Evolutionary conservation across 1,140 invertebrate species (phyloP).

Genomic region (Lucilia sericata): DNA sequence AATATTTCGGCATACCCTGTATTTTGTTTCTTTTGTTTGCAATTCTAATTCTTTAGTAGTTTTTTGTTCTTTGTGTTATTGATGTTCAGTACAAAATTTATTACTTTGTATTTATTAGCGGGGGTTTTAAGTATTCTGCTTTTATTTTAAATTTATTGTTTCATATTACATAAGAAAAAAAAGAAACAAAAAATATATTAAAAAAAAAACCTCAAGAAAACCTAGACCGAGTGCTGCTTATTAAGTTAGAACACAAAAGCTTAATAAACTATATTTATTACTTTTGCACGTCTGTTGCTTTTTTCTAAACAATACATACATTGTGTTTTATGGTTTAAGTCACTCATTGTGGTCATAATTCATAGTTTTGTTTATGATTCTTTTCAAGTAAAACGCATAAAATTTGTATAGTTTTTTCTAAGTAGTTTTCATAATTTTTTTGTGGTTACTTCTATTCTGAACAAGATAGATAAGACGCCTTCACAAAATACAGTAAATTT

Average conservation of each 20-base stretch:
- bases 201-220: background rate
- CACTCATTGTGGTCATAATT: conserved; percentile 20
- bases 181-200: too few relatives aligned
- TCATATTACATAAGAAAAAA: background rate
- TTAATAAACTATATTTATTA: background rate
- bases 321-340: conserved; percentile 8
- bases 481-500: too few relatives aligned
- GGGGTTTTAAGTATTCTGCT: background rate
- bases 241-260: conserved; percentile 11
- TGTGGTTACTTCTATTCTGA: too few relatives aligned
- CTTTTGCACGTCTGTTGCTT: background rate
- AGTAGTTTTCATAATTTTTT: too few relatives aligned
- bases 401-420: too few relatives aligned
- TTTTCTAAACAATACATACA: background rate
- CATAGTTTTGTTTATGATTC: conserved; percentile 12
- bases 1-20: background rate
- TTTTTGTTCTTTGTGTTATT: conserved; percentile 20
- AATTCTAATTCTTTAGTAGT: background rate
- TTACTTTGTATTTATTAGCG: background rate
- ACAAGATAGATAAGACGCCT: too few relatives aligned
- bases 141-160: conserved; percentile 15
- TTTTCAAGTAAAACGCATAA: conserved; percentile 4
- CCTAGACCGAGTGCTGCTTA: background rate
- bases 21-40: background rate
- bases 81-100: conserved; percentile 30